Evolutionary conservation across 1,140 invertebrate genomes (phyloP), one percentile per base, ranked within the genome.

Genomic region (Hestina assimilis): DNA sequence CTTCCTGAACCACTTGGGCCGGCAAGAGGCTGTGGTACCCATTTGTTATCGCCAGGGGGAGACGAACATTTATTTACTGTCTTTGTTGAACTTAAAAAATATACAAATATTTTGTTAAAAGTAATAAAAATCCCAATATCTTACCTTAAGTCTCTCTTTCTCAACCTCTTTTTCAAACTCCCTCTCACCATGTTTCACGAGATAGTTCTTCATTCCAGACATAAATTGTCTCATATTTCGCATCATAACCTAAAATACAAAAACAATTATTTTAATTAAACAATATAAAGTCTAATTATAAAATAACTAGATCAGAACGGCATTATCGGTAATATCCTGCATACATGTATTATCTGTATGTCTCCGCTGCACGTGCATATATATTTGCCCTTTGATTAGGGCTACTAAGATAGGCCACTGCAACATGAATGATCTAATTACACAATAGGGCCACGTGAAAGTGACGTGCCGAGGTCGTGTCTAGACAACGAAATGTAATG

Each of bases 141-240:
- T 84, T 82, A 95, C 93, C 89, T 96, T 96, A 17, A 92, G 90
- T 50, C 96, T 90, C 71, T 98, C 96, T 60, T 94, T 92, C 79
- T 98, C 95, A 4, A 99, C 95, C 72, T 98, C 93, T 59, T 93
- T 93, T 66, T 97, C 95, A 76, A 99, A 96, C 66, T 96, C 94
- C 61, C 94, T 93, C 76, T 98, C 97, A 1, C 97, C 97, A 71
- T 98, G 96, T 72, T 98, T 98, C 3, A 98, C 94, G 21, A 98
- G 89, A 82, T 98, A 99, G 77, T 99, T 98, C 81, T 98, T 98
- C 92, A 98, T 98, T 31, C 97, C 97, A 11, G 95, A 97, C 95
- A 98, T 97, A 75, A 98, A 99, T 82, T 99, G 97, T 1, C 97
- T 92, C 89, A 98, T 97, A 80, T 97, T 97, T 58, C 96, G 92